phyloP scores from a whole-genome alignment of 1,140 invertebrate species.

The Ostrea edulis region DNA sequence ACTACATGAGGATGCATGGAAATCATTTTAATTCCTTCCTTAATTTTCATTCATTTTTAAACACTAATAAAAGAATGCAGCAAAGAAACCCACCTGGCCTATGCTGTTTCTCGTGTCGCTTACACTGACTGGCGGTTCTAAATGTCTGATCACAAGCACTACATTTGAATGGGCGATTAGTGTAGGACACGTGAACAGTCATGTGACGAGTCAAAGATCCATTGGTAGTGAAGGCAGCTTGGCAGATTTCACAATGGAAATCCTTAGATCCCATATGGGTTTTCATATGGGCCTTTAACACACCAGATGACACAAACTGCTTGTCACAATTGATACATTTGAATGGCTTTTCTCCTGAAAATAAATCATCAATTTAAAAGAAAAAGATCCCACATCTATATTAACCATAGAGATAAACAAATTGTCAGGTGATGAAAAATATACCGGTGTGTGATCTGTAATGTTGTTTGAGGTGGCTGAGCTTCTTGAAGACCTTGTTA shows the following conservation, averaged over 20 bases:
- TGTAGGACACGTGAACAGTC: slow-evolving; percentile 72
- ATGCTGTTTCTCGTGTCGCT: slow-evolving; percentile 79
- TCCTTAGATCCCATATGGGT: slow-evolving; percentile 76
- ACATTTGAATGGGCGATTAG: slow-evolving; percentile 76
- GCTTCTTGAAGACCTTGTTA: slow-evolving; percentile 75
- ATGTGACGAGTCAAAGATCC: slow-evolving; percentile 77
- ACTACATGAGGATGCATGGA: too few species aligned
- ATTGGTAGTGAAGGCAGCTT: slow-evolving; percentile 78
- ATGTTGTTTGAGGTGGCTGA: slow-evolving; percentile 77
- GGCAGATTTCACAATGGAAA: slow-evolving; percentile 75
- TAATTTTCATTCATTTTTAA: too few species aligned
- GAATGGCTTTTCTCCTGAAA: slow-evolving; percentile 73
- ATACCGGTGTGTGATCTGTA: slow-evolving; percentile 75
- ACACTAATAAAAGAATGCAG: background rate
- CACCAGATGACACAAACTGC: slow-evolving; percentile 75
- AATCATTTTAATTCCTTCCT: too few species aligned
- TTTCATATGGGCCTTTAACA: slow-evolving; percentile 75
- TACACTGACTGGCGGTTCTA: slow-evolving; percentile 78
- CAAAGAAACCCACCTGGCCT: slow-evolving; percentile 52
- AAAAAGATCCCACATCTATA: too few species aligned
- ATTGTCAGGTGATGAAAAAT: background rate
- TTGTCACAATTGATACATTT: slow-evolving; percentile 76
- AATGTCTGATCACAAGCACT: slow-evolving; percentile 80
- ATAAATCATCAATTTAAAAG: background rate
- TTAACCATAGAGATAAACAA: too few species aligned